A percentile compares a stretch with the other conserved stretches of the same genome.
These are phyloP conservation scores for Geophilus truncorum DNA, from an alignment of 2,888 invertebrate species.

Conservation along the genomic window DNA sequence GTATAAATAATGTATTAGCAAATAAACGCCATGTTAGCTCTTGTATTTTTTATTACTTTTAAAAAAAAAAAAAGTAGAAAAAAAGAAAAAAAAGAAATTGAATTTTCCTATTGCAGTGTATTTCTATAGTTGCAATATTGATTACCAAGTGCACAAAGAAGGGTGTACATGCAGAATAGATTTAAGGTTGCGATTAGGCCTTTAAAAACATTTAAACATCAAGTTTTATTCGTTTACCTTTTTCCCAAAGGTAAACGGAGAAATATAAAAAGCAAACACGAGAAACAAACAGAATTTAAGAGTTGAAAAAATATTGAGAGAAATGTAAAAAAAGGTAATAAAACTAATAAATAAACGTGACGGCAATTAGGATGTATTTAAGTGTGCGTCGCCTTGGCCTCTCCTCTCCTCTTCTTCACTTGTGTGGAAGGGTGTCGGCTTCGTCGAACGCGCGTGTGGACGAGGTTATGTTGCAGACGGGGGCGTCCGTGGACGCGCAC, in stretches of 20 bases:
- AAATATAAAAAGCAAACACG: too few species aligned
- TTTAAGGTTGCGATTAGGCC: neutral
- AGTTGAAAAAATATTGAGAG: neutral
- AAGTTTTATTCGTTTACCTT: neutral
- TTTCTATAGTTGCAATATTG: slow-evolving; percentile 11
- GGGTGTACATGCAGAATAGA: neutral
- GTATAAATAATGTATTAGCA: neutral
- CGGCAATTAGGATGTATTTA: slow-evolving; percentile 17
- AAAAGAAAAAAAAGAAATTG: neutral
- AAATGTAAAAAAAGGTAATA: neutral
- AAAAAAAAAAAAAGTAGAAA: too few species aligned
- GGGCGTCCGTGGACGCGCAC: slow-evolving; percentile 21
- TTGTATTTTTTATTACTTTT: neutral
- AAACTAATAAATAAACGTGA: neutral
- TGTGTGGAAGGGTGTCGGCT: neutral
- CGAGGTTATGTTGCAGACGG: slow-evolving; percentile 27
- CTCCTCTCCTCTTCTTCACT: neutral
- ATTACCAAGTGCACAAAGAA: neutral
- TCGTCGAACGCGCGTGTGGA: slow-evolving; percentile 24
- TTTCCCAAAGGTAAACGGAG: neutral
- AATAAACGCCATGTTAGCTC: neutral
- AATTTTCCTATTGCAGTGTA: neutral
- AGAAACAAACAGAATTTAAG: too few species aligned
- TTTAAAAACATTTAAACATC: neutral
- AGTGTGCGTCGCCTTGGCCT: neutral